Conservation (phyloP, 2,888 invertebrate species). For the Ormyrus labotus region DNA sequence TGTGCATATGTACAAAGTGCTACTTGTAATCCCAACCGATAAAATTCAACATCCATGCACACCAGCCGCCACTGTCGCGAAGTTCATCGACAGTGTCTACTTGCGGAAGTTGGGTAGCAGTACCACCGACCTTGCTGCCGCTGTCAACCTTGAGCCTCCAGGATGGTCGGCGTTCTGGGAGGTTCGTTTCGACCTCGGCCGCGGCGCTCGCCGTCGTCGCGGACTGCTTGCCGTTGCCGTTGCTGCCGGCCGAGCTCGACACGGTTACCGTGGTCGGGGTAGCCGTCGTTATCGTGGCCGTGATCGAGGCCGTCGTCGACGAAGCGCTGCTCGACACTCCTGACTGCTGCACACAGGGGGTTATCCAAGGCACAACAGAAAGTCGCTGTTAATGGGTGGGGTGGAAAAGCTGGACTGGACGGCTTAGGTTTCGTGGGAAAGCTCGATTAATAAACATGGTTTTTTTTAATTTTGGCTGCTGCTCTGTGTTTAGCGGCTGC, state of each 20-base stretch:
- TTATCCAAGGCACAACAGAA: background rate
- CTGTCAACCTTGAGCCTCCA: constrained; percentile 95
- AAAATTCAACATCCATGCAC: constrained; percentile 68
- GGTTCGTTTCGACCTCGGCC: constrained; percentile 68
- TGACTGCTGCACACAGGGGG: too few relatives aligned
- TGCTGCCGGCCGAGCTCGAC: constrained; percentile 62
- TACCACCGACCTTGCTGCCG: constrained; percentile 85
- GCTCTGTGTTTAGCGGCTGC: too few relatives aligned
- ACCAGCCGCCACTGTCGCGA: constrained; percentile 63
- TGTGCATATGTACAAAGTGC: constrained; percentile 35
- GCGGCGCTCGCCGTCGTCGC: background rate
- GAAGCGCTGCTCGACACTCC: constrained; percentile 52
- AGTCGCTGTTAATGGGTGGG: background rate
- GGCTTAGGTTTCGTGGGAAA: too few relatives aligned
- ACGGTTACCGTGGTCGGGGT: constrained; percentile 77
- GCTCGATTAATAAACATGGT: too few relatives aligned
- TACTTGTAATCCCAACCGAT: constrained; percentile 66
- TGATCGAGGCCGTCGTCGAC: constrained; percentile 71
- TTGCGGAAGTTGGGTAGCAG: background rate
- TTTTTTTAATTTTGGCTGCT: too few relatives aligned
- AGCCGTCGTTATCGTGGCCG: constrained; percentile 79
- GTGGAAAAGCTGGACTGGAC: too few relatives aligned
- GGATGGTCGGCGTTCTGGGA: constrained; percentile 89
- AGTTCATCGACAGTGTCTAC: constrained; percentile 35
- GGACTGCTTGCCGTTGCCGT: background rate